phyloP scores from a whole-genome alignment of 2,888 invertebrate genomes.

The Branchellion lobata region DNA sequence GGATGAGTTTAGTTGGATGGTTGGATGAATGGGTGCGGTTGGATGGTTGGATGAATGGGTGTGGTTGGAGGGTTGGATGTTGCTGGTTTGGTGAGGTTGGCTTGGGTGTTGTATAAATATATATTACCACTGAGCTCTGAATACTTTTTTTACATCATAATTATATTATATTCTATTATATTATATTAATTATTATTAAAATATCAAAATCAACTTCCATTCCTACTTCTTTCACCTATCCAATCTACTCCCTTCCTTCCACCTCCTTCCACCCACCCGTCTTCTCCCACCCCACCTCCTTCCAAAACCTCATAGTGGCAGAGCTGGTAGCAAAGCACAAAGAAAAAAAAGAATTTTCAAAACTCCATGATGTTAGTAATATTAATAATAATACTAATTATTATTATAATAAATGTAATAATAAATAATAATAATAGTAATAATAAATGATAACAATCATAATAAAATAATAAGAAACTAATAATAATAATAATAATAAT shows the following conservation, averaged over 20 bases:
- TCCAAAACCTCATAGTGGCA: slow-evolving; percentile 19
- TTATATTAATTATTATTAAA: not conserved
- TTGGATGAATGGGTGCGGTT: too few species aligned
- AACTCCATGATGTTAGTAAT: not conserved
- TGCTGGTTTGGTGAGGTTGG: too few species aligned
- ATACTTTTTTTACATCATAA: too few species aligned
- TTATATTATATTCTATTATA: not conserved
- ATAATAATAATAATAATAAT: not conserved
- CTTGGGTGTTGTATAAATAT: too few species aligned
- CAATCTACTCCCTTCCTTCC: not conserved
- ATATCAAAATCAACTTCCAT: not conserved
- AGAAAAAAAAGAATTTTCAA: not conserved
- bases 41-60: too few species aligned
- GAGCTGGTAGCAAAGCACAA: slow-evolving; percentile 32
- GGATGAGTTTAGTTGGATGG: too few species aligned
- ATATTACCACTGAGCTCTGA: too few species aligned
- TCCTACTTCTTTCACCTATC: not conserved
- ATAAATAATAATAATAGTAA: not conserved
- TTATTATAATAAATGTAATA: not conserved
- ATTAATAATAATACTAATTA: not conserved
- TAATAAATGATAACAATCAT: not conserved
- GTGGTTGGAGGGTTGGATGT: too few species aligned
- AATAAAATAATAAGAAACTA: not conserved
- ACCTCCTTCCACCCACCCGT: too few species aligned
- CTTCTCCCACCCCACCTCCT: too few species aligned